Conservation (phyloP, 2,797 vertebrate species). For the Siniperca obscura region DNA sequence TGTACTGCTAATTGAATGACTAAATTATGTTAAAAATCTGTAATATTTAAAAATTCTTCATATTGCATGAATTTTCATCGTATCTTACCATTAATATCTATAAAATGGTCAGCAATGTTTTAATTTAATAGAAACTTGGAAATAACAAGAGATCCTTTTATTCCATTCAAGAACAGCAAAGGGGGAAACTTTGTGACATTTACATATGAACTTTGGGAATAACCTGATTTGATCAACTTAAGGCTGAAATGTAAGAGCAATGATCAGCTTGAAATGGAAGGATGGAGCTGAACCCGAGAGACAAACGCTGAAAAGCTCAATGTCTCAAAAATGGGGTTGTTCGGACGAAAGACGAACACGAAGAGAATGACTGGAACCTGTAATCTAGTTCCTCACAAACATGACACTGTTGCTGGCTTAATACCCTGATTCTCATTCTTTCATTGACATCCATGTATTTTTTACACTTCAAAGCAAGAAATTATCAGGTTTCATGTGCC, state of each 20-base stretch:
- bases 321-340: neutral
- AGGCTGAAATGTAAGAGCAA: constrained; percentile 34
- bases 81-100: no score
- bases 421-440: no score
- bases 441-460: no score
- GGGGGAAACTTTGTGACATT: neutral
- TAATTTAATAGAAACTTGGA: neutral
- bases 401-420: no score
- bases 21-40: neutral
- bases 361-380: no score
- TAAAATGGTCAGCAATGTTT: neutral
- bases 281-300: constrained; percentile 29
- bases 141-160: neutral
- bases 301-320: neutral
- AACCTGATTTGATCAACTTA: constrained; percentile 42
- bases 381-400: no score
- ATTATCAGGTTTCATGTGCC: no score
- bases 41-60: no score
- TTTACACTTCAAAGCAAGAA: no score
- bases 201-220: neutral
- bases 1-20: neutral
- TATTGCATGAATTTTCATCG: neutral
- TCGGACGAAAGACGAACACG: neutral
- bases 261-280: constrained; percentile 59
- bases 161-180: neutral